Conservation (phyloP, 35 echinoderm and acorn worm genomes). For the Nesometra sesokonis region DNA sequence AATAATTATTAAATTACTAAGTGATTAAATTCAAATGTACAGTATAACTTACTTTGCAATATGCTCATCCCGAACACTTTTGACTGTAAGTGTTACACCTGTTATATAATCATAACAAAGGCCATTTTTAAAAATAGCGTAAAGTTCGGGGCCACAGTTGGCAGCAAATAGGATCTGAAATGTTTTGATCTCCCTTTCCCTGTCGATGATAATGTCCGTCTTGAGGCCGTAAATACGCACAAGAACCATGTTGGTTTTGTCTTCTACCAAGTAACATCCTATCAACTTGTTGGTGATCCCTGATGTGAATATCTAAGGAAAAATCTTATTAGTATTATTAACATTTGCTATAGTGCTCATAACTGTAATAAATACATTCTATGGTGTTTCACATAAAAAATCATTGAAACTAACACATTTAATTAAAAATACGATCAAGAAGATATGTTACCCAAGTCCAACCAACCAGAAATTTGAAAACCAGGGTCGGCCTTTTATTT, state of each 20-base stretch:
- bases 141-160: conserved; percentile 65
- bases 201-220: conserved; percentile 69
- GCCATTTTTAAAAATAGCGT: conserved; percentile 80
- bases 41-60: conserved; percentile 51
- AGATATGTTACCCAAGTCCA: no score
- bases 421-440: no score
- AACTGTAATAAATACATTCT: no score
- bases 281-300: conserved; percentile 92
- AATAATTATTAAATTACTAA: not conserved
- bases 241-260: conserved; percentile 66
- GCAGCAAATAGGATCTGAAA: conserved; percentile 65
- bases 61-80: conserved; percentile 45
- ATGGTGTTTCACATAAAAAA: no score
- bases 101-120: conserved; percentile 77
- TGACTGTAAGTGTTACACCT: conserved; percentile 40
- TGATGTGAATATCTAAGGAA: conserved; percentile 68
- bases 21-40: not conserved
- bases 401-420: no score
- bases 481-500: no score
- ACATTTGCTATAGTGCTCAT: no score
- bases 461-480: no score
- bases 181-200: conserved; percentile 52
- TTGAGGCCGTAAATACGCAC: conserved; percentile 81
- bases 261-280: conserved; percentile 42
- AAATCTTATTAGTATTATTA: no score